Percentiles rank a stretch among this genome's conserved stretches.
phyloP scores from a whole-genome alignment of 2,797 vertebrate genomes.

The Pelochelys cantorii region DNA sequence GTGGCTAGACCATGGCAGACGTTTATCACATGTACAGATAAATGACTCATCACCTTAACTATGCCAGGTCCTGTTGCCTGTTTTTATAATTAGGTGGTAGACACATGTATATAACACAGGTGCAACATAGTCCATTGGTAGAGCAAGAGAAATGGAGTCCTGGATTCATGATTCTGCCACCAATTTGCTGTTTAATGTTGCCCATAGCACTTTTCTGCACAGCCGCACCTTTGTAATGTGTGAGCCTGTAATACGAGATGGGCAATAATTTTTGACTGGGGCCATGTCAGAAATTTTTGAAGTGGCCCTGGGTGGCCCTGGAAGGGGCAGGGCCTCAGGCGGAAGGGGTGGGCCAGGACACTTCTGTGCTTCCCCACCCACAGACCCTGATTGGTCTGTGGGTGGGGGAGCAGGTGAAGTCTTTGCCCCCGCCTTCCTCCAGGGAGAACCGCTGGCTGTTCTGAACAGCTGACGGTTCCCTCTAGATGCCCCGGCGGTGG shows the following conservation, averaged over 20 bases:
- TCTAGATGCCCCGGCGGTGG: no score
- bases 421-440: no score
- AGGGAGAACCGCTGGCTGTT: no score
- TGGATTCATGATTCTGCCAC: background rate
- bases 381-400: no score
- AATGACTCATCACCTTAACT: background rate
- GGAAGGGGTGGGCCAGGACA: no score
- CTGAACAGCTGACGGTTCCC: no score
- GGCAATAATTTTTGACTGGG: no score
- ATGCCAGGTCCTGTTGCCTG: background rate
- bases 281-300: no score
- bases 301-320: no score
- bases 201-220: background rate
- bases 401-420: no score
- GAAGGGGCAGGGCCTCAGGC: no score
- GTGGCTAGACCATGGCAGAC: background rate
- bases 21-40: background rate
- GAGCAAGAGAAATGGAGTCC: conserved; percentile 11
- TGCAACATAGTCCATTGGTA: background rate
- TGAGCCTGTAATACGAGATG: background rate
- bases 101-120: fast-evolving
- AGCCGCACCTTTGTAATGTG: background rate
- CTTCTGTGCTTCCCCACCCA: no score
- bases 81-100: background rate
- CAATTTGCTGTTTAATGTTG: fast-evolving